These are phyloP conservation scores for Arenicola marina DNA, from an alignment of 2,888 invertebrate species.

Conservation along the genomic window DNA sequence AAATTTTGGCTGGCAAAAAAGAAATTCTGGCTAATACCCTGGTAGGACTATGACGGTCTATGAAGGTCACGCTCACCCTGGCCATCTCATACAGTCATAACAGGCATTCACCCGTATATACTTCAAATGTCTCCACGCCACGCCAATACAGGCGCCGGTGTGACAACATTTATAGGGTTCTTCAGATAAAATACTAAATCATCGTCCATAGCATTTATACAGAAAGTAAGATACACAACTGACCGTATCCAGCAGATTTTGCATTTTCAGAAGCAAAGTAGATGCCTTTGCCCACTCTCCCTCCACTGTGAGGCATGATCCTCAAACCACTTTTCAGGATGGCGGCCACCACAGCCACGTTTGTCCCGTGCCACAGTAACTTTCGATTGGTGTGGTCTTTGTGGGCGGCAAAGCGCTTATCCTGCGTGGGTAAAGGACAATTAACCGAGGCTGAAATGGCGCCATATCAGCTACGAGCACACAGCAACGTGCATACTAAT, in stretches of 20 bases:
- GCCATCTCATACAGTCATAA: too few species aligned
- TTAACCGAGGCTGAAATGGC: neutral
- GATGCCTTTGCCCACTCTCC: conserved; percentile 62
- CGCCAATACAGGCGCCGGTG: too few species aligned
- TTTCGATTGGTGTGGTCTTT: conserved; percentile 56
- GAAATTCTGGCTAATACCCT: too few species aligned
- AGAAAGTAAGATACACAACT: too few species aligned
- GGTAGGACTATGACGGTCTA: too few species aligned
- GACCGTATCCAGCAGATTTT: conserved; percentile 63
- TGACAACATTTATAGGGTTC: too few species aligned
- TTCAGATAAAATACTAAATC: too few species aligned
- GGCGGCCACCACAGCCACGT: conserved; percentile 63
- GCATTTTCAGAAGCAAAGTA: conserved; percentile 63
- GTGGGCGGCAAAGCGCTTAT: conserved; percentile 45
- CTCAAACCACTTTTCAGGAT: conserved; percentile 62
- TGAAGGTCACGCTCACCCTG: too few species aligned
- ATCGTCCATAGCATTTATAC: too few species aligned
- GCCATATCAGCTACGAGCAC: neutral
- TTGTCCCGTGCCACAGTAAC: conserved; percentile 63
- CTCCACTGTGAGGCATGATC: conserved; percentile 64
- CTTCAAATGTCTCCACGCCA: too few species aligned
- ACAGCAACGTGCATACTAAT: neutral
- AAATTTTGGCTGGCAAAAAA: too few species aligned
- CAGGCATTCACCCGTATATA: too few species aligned
- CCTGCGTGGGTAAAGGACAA: conserved; percentile 5